A percentile compares a stretch with the other conserved stretches of the same genome.
These are phyloP conservation scores for Anthoptus insignis DNA, from an alignment of 2,888 invertebrate genomes.

Conservation along the genomic window DNA sequence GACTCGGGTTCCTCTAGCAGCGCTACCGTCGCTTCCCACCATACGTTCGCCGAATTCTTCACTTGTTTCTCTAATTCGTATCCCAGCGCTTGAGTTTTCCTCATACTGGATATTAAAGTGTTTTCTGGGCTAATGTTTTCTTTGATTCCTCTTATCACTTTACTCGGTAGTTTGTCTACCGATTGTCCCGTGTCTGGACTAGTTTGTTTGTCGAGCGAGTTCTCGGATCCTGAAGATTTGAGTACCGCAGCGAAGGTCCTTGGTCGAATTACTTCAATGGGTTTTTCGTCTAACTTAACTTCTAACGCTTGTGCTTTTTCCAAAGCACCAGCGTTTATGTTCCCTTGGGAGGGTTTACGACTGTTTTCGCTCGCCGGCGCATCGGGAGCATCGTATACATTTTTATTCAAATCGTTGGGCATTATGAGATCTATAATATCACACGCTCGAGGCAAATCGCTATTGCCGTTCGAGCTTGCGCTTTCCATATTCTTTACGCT, in stretches of 20 bases:
- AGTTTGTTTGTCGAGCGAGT: constrained; percentile 72
- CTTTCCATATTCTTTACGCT: constrained; percentile 65
- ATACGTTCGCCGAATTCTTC: constrained; percentile 57
- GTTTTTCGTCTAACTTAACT: constrained; percentile 56
- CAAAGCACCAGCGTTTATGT: constrained; percentile 45
- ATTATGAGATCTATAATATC: constrained; percentile 77
- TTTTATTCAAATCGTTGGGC: constrained; percentile 74
- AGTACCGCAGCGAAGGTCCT: constrained; percentile 79
- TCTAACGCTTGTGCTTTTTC: constrained; percentile 46
- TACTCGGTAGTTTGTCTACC: constrained; percentile 83
- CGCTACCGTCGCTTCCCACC: constrained; percentile 59
- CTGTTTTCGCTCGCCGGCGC: constrained; percentile 28
- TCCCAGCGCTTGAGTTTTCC: constrained; percentile 65
- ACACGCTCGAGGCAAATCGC: constrained; percentile 59
- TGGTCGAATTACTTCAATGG: constrained; percentile 65
- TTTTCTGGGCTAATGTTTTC: constrained; percentile 89
- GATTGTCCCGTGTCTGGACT: constrained; percentile 75
- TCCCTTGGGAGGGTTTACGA: background rate
- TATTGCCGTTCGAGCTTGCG: constrained; percentile 57
- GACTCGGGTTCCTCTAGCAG: constrained; percentile 59
- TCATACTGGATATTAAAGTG: constrained; percentile 78
- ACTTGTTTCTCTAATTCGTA: constrained; percentile 66
- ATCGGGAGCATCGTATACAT: constrained; percentile 52
- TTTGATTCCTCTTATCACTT: constrained; percentile 87
- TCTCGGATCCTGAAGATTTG: constrained; percentile 77